A percentile compares a stretch with the other conserved stretches of the same genome.
Conservation (phyloP, 2,113 vertebrate genomes). For the Oreochromis aureus region DNA sequence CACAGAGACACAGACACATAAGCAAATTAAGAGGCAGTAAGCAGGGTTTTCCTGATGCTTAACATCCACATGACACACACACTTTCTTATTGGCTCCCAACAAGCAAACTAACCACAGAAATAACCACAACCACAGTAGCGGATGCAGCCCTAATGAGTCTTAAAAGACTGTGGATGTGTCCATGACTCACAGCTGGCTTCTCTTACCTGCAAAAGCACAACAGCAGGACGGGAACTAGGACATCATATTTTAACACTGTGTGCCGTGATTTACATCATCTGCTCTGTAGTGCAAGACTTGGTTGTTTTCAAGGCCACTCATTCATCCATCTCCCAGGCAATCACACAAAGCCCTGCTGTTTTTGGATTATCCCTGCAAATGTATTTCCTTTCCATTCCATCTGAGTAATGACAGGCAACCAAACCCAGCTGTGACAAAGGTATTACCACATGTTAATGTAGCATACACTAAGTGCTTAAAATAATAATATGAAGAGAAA, state of each 20-base stretch:
- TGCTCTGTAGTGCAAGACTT: slow-evolving; percentile 8
- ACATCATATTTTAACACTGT: slow-evolving; percentile 20
- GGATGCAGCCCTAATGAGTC: slow-evolving; percentile 26
- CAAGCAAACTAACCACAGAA: slow-evolving; percentile 34
- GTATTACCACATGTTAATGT: slow-evolving; percentile 25
- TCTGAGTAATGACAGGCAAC: slow-evolving; percentile 47
- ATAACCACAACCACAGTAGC: slow-evolving; percentile 15
- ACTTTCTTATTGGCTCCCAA: slow-evolving; percentile 3
- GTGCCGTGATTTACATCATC: slow-evolving; percentile 30
- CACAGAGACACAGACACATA: neutral
- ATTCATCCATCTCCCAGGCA: slow-evolving; percentile 41
- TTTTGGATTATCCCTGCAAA: slow-evolving; percentile 59
- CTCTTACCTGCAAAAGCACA: slow-evolving; percentile 47
- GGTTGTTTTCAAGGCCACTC: slow-evolving; percentile 35
- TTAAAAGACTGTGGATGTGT: slow-evolving; percentile 14
- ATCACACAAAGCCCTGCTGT: slow-evolving; percentile 43
- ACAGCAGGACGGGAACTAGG: slow-evolving; percentile 28
- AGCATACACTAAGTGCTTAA: neutral
- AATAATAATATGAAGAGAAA: neutral
- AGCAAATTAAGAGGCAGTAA: slow-evolving; percentile 4
- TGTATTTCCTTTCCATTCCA: slow-evolving; percentile 44
- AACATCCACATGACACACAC: slow-evolving; percentile 15
- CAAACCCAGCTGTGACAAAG: slow-evolving; percentile 30
- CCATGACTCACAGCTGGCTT: slow-evolving; percentile 29
- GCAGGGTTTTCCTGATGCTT: neutral